Evolutionary conservation across 2,797 vertebrate genomes (phyloP).

Genomic region (Carcharodon carcharias): DNA sequence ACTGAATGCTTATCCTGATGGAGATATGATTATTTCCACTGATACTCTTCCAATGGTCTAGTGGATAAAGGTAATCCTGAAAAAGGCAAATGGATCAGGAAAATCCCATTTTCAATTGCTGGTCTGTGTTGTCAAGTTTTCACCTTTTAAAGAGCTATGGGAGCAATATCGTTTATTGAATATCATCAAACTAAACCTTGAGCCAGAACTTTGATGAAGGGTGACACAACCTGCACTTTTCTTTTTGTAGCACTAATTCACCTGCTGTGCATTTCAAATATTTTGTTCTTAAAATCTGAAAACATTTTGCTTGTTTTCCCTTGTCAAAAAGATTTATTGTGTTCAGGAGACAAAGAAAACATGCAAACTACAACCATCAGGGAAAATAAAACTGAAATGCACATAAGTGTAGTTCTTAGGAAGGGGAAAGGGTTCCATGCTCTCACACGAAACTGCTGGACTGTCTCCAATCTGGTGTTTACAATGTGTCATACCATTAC

Average conservation of each 20-base stretch:
- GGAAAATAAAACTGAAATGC: not conserved
- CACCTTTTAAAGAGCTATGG: too few species aligned
- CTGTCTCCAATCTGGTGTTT: not conserved
- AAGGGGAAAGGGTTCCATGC: not conserved
- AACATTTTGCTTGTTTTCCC: not conserved
- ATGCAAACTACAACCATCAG: not conserved
- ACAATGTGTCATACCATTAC: not conserved
- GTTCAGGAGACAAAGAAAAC: not conserved
- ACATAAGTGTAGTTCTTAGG: not conserved
- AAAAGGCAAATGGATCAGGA: too few species aligned
- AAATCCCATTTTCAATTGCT: too few species aligned
- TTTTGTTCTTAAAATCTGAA: not conserved
- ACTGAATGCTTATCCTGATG: too few species aligned
- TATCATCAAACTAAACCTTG: not conserved
- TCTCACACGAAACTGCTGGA: not conserved
- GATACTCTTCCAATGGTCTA: too few species aligned
- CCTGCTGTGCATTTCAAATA: not conserved
- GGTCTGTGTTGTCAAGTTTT: too few species aligned
- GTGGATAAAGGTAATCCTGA: too few species aligned
- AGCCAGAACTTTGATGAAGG: not conserved
- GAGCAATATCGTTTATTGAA: too few species aligned
- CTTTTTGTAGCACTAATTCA: not conserved
- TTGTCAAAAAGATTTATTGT: not conserved
- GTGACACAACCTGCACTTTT: not conserved
- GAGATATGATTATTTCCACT: too few species aligned